Evolutionary conservation across 2,888 invertebrate genomes (phyloP).

Genomic region (Thymelicus acteon): DNA sequence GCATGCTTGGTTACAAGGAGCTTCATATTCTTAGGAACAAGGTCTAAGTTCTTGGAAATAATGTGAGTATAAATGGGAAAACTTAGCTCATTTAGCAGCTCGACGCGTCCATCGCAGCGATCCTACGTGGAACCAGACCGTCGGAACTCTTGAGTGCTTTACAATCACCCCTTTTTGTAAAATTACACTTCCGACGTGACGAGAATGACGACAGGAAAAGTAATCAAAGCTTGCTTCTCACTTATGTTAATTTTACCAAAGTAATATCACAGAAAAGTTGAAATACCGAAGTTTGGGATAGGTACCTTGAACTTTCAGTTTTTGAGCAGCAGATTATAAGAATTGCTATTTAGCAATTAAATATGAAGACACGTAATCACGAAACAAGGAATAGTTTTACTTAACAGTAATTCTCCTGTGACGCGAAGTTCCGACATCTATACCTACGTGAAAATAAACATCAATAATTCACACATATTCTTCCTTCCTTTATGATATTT

Average conservation of each 20-base stretch:
- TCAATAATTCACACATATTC: too few species aligned
- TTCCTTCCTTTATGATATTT: too few species aligned
- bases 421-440: too few species aligned
- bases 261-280: not conserved
- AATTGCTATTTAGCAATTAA: too few species aligned
- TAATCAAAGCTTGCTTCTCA: constrained; percentile 29
- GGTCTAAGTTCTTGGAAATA: constrained; percentile 76
- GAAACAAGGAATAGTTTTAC: too few species aligned
- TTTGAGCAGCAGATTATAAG: too few species aligned
- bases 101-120: constrained; percentile 45
- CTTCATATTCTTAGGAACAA: constrained; percentile 60
- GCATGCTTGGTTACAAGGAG: constrained; percentile 62
- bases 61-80: constrained; percentile 79
- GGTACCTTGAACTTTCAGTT: not conserved
- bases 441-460: too few species aligned
- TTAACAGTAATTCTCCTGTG: not conserved
- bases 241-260: constrained; percentile 7
- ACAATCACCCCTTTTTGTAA: constrained; percentile 74
- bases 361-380: too few species aligned
- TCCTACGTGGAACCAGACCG: constrained; percentile 49
- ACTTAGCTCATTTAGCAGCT: constrained; percentile 73
- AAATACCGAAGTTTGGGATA: too few species aligned
- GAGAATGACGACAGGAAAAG: constrained; percentile 51
- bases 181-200: constrained; percentile 74
- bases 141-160: constrained; percentile 62